phyloP scores from a whole-genome alignment of 2,888 invertebrate species.

The Ypsolopha sequella region DNA sequence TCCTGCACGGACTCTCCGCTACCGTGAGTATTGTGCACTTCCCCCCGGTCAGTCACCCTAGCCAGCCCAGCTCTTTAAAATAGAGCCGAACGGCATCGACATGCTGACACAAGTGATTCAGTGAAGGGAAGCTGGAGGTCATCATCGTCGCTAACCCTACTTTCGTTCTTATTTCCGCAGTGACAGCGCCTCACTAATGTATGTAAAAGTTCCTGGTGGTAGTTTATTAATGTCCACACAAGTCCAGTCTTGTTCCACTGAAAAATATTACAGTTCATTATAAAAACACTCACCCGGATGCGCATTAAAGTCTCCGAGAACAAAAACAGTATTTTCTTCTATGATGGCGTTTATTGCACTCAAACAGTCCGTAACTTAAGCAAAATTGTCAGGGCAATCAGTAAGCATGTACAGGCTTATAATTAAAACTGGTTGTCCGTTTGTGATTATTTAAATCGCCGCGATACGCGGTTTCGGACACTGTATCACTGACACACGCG shows the following conservation, averaged over 20 bases:
- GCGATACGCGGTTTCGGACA: not conserved
- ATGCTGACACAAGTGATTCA: too few species aligned
- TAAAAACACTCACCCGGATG: too few species aligned
- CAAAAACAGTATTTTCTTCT: not conserved
- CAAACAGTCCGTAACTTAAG: not conserved
- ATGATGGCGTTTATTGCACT: not conserved
- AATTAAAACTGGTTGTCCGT: not conserved
- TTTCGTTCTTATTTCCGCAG: too few species aligned
- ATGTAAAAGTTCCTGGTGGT: not conserved
- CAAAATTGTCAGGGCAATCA: not conserved
- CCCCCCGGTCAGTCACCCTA: too few species aligned
- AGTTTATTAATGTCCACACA: not conserved
- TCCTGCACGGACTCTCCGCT: too few species aligned
- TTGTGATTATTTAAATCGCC: not conserved
- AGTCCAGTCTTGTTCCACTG: not conserved
- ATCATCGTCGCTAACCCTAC: too few species aligned
- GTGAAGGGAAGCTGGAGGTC: too few species aligned
- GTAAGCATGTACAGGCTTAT: not conserved
- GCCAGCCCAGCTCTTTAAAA: too few species aligned
- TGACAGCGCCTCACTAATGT: not conserved
- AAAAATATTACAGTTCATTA: too few species aligned
- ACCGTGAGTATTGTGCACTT: too few species aligned
- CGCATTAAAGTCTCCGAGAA: too few species aligned
- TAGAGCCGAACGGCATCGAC: too few species aligned
- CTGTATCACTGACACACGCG: not conserved